Conservation (phyloP, 2,113 vertebrate genomes). For the Sinocyclocheilus anophthalmus region DNA sequence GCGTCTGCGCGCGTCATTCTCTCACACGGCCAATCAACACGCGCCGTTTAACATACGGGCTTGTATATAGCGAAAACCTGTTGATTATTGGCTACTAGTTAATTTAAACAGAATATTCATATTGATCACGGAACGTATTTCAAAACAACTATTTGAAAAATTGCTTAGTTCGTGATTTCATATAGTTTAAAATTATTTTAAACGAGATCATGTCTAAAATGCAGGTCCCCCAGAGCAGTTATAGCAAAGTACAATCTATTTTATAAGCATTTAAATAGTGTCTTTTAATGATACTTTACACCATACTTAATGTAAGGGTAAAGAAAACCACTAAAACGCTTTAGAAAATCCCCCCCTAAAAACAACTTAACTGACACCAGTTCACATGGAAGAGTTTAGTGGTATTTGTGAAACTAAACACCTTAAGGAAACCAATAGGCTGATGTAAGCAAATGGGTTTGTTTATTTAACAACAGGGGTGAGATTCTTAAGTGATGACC, state of each 20-base stretch:
- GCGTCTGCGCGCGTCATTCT: conserved; percentile 61
- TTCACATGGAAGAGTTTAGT: neutral
- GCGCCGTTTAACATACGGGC: conserved; percentile 15
- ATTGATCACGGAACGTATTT: neutral
- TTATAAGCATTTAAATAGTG: neutral
- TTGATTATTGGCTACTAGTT: conserved; percentile 51
- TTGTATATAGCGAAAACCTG: conserved; percentile 15
- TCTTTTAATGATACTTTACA: neutral
- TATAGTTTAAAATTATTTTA: neutral
- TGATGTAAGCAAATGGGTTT: conserved; percentile 60
- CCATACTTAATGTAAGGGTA: neutral
- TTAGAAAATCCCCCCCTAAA: too few species aligned
- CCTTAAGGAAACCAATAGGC: conserved; percentile 45
- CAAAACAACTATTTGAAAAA: neutral
- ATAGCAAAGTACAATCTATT: neutral
- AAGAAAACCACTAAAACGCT: neutral
- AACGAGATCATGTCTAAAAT: neutral
- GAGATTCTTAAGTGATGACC: conserved; percentile 41
- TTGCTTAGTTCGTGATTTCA: neutral
- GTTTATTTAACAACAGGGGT: conserved; percentile 60
- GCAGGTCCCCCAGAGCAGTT: neutral
- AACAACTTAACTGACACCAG: neutral
- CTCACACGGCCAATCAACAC: conserved; percentile 64
- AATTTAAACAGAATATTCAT: conserved; percentile 35
- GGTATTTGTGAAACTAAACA: conserved; percentile 31